Base-by-base conservation (phyloP, 2,113 vertebrate genomes). In the Xiphophorus maculatus region DNA sequence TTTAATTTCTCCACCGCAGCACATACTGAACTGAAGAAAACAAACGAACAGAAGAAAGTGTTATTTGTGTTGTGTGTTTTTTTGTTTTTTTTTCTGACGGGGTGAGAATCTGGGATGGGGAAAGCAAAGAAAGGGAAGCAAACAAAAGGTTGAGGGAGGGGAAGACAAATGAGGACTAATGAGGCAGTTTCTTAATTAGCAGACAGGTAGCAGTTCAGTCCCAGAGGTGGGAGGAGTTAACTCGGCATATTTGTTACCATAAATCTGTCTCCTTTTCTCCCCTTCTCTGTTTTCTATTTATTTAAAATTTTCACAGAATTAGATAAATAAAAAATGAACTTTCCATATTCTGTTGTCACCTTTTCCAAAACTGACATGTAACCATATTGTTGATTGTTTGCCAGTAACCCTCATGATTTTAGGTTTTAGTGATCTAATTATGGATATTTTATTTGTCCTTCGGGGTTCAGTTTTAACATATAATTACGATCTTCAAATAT, bases 1-100 rank as follows among this genome's bases (percentile, higher is more conserved):
- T 94, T 93, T 93, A 93, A 95, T 92, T 93, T 94, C 88, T 90
- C 81, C 91, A 88, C 90, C 76, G 87, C 89, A 82, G 88, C 87
- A 84, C 90, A 89, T 86, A 83, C 78, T 32, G 79, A 78, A 81
- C 76, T 37, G 37, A 74, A 85, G 76, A 82, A 90, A 93, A 91
- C 90, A 91, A 87, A 89, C 88, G 82, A 67, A 12, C 65, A 66
- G 77, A 83, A 73, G 81, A 80, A 37, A 80, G 80, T 78, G 37
- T 66, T 65, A 58, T 65, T 29, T 63, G 29, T 63, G 8, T 35
- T 22, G 25, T 73, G 10, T 10, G 4, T 33, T 33, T 6, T 63
- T 35, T 63, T 25, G n/a, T 29, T 10, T 37, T 37, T 37, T 25
- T 63, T 35, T 63, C 30, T 29, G 12, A 3, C 2, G 28, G 77